Conservation (phyloP, 2,113 vertebrate species). For the Zapornia atra region DNA sequence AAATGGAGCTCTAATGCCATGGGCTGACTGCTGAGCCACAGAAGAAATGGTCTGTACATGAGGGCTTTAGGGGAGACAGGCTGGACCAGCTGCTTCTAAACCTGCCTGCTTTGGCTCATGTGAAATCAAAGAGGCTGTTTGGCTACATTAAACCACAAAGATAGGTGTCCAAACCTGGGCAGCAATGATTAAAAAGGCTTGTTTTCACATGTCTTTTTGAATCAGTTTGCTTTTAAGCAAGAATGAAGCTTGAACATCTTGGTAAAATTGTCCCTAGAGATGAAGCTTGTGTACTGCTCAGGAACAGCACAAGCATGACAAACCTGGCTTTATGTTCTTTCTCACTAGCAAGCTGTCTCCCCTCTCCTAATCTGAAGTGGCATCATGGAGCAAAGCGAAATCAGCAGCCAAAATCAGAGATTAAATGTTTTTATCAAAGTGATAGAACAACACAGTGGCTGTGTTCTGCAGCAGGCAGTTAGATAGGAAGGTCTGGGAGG, state of each 20-base stretch:
- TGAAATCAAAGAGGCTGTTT: background rate
- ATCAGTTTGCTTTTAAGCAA: background rate
- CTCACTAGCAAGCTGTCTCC: background rate
- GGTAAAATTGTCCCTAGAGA: background rate
- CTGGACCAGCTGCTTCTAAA: background rate
- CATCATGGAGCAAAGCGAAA: background rate
- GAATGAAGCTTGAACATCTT: background rate
- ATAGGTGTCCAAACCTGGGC: background rate
- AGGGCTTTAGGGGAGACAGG: fast-evolving
- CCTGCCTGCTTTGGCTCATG: background rate
- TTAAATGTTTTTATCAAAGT: background rate
- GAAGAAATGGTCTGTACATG: fast-evolving
- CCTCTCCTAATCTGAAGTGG: background rate
- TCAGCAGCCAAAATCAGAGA: background rate
- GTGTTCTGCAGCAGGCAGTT: background rate
- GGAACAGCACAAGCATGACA: background rate
- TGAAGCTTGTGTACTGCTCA: background rate
- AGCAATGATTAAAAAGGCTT: background rate
- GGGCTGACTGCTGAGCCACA: background rate
- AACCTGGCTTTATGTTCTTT: background rate
- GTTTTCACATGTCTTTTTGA: background rate
- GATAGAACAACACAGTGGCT: background rate
- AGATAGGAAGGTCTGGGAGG: background rate
- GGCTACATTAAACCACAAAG: background rate
- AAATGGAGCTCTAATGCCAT: background rate